Evolutionary conservation across 2,113 vertebrate species (phyloP).

Genomic region (Petroica traversi): DNA sequence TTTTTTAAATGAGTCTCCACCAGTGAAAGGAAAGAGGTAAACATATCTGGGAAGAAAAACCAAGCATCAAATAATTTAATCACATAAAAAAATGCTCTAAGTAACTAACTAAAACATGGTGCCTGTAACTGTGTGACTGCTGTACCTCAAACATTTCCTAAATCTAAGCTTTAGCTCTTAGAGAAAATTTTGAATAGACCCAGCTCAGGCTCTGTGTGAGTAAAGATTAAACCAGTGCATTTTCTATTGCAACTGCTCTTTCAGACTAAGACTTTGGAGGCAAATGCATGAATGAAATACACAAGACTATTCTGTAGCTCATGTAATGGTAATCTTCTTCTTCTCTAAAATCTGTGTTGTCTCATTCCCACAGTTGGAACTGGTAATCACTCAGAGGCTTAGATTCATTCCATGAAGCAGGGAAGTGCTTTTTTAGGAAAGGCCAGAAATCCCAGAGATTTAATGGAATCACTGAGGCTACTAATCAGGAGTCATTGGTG

Average conservation of each 20-base stretch:
- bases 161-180: not conserved
- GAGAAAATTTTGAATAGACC: not conserved
- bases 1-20: not conserved
- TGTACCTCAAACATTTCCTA: not conserved
- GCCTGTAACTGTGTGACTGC: not conserved
- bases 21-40: not conserved
- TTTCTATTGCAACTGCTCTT: not conserved
- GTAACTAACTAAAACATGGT: not conserved
- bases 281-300: not conserved
- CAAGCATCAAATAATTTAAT: not conserved
- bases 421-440: not conserved
- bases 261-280: not conserved
- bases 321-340: not conserved
- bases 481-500: accelerated
- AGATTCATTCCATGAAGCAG: not conserved
- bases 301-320: not conserved
- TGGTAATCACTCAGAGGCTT: not conserved
- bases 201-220: not conserved
- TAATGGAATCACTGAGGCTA: not conserved
- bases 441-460: not conserved
- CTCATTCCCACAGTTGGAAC: not conserved
- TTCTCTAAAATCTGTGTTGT: not conserved
- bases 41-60: not conserved
- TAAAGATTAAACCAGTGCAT: not conserved
- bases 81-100: not conserved